Conservation (phyloP, 2,888 invertebrate genomes). For the Petrolisthes cinctipes region DNA sequence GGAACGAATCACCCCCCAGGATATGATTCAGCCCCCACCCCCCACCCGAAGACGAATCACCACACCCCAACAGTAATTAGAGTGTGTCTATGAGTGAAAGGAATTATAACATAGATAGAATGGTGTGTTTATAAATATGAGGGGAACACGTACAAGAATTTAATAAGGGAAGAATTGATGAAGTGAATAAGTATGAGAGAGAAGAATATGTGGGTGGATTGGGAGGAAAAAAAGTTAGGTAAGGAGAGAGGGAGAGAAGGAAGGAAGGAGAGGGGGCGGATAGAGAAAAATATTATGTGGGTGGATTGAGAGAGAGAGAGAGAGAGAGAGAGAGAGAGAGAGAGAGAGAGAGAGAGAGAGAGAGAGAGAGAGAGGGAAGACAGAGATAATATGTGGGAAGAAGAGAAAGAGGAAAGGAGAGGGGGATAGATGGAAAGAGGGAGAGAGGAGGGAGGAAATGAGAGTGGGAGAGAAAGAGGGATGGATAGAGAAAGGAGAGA, state of each 20-base stretch:
- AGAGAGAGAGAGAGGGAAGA: slow-evolving; percentile 12
- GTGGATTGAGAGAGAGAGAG: slow-evolving; percentile 6
- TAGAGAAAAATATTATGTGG: background rate
- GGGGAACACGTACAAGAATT: too few species aligned
- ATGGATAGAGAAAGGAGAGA: background rate
- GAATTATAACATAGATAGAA: too few species aligned
- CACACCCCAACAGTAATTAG: too few species aligned
- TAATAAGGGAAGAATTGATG: background rate
- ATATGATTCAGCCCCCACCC: too few species aligned
- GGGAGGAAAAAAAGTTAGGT: background rate
- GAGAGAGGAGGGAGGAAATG: background rate
- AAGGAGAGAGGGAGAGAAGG: background rate
- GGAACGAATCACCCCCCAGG: too few species aligned
- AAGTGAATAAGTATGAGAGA: background rate
- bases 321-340: slow-evolving; percentile 15
- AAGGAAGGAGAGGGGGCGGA: slow-evolving; percentile 11
- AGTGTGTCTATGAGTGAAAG: too few species aligned
- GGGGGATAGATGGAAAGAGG: too few species aligned
- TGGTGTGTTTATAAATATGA: too few species aligned
- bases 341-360: background rate
- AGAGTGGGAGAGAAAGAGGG: too few species aligned
- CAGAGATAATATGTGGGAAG: background rate
- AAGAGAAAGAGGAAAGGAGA: background rate
- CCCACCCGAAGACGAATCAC: too few species aligned
- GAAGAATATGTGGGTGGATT: background rate